A percentile compares a stretch with the other conserved stretches of the same genome.
phyloP scores from a whole-genome alignment of 2,888 invertebrate genomes.

The Parthenolecanium corni region DNA sequence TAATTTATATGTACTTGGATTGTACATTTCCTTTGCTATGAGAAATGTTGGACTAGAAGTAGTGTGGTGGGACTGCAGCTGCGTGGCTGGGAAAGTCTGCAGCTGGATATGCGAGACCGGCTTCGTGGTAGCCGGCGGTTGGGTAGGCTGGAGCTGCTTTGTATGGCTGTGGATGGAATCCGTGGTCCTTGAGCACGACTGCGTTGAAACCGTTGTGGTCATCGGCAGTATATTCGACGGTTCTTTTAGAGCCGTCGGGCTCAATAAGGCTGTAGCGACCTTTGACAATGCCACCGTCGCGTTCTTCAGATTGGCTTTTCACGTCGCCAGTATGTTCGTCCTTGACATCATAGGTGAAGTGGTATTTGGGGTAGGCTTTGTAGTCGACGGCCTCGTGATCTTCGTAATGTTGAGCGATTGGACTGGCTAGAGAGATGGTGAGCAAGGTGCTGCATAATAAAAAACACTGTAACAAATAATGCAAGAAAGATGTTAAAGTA shows the following conservation, averaged over 20 bases:
- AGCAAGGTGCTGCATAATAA: conserved; percentile 11
- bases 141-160: conserved; percentile 21
- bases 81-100: background rate
- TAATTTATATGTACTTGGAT: too few relatives aligned
- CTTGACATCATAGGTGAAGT: conserved; percentile 33
- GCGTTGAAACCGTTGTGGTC: conserved; percentile 33
- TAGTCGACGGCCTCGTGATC: conserved; percentile 24
- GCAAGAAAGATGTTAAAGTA: too few relatives aligned
- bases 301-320: conserved; percentile 33
- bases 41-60: too few relatives aligned
- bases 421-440: conserved; percentile 5
- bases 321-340: conserved; percentile 34
- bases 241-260: conserved; percentile 33
- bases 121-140: conserved; percentile 17
- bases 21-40: too few relatives aligned
- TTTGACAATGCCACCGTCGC: conserved; percentile 33
- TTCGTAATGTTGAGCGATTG: conserved; percentile 12
- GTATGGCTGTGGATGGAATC: conserved; percentile 17
- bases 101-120: conserved; percentile 21
- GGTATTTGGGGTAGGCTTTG: conserved; percentile 32
- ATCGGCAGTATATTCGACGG: conserved; percentile 34
- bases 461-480: conserved; percentile 3
- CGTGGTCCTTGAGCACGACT: conserved; percentile 30
- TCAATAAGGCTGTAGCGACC: conserved; percentile 33
- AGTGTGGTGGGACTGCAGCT: too few relatives aligned